Evolutionary conservation across 1,140 invertebrate genomes (phyloP).

Genomic region (Caenorhabditis briggsae): DNA sequence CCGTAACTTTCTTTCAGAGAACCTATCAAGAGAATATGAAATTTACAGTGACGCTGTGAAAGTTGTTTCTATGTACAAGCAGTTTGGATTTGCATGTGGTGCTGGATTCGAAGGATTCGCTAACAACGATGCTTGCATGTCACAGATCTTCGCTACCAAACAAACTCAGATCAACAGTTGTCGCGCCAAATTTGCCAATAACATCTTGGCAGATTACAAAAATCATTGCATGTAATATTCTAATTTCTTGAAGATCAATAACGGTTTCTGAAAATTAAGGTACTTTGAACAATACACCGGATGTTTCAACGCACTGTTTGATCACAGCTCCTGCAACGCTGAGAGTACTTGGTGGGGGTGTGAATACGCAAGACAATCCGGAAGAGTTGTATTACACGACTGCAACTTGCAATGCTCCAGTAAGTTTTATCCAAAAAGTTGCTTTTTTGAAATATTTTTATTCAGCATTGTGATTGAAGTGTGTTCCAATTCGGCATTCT

Average conservation of each 20-base stretch:
- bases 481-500: too few relatives aligned
- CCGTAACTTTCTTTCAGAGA: not conserved
- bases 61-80: slow-evolving; percentile 58
- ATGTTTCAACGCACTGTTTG: slow-evolving; percentile 42
- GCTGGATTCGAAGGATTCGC: slow-evolving; percentile 57
- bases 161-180: slow-evolving; percentile 17
- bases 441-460: too few relatives aligned
- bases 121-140: slow-evolving; percentile 57
- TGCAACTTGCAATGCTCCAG: slow-evolving; percentile 43
- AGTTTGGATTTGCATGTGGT: slow-evolving; percentile 61
- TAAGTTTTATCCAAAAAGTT: not conserved
- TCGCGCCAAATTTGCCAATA: slow-evolving; percentile 31
- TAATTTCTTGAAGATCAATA: not conserved
- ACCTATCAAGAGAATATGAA: not conserved
- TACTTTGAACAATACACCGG: slow-evolving; percentile 50
- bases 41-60: slow-evolving; percentile 48
- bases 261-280: slow-evolving; percentile 3
- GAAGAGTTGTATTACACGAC: slow-evolving; percentile 36
- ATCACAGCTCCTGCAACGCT: not conserved
- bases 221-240: slow-evolving; percentile 57
- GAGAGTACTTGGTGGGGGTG: slow-evolving; percentile 60
- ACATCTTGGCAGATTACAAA: slow-evolving; percentile 46
- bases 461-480: slow-evolving; percentile 5
- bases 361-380: slow-evolving; percentile 59
- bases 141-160: slow-evolving; percentile 16